Evolutionary conservation across 2,888 invertebrate genomes (phyloP).

Genomic region (Rotaria macrura): DNA sequence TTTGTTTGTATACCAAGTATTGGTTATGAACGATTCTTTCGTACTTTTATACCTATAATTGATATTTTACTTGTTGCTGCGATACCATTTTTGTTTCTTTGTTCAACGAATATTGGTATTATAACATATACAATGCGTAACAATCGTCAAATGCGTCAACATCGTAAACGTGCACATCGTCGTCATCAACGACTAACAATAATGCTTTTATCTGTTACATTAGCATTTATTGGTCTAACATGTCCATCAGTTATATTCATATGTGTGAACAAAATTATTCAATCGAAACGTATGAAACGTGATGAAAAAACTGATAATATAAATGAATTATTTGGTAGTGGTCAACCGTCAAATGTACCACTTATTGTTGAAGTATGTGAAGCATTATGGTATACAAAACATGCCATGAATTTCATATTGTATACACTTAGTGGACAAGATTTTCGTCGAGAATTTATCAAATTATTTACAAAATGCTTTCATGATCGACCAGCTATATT

Average conservation of each 20-base stretch:
- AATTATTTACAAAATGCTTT: neutral
- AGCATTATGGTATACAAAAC: constrained; percentile 9
- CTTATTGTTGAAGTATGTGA: neutral
- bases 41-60: neutral
- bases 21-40: neutral
- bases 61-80: constrained; percentile 14
- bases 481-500: neutral
- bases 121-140: neutral
- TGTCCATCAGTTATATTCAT: constrained; percentile 10
- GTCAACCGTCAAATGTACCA: neutral
- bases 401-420: neutral
- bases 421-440: constrained; percentile 18
- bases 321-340: neutral
- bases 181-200: constrained; percentile 20
- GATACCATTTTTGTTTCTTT: neutral
- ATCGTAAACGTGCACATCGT: constrained; percentile 8
- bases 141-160: neutral
- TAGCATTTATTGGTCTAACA: constrained; percentile 1
- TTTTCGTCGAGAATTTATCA: constrained; percentile 14
- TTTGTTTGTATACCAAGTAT: neutral
- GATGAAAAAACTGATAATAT: neutral
- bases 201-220: constrained; percentile 15
- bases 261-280: neutral
- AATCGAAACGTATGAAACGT: neutral
- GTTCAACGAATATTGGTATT: neutral